Evolutionary conservation across 2,888 invertebrate species (phyloP).

Genomic region (Idaea straminata): DNA sequence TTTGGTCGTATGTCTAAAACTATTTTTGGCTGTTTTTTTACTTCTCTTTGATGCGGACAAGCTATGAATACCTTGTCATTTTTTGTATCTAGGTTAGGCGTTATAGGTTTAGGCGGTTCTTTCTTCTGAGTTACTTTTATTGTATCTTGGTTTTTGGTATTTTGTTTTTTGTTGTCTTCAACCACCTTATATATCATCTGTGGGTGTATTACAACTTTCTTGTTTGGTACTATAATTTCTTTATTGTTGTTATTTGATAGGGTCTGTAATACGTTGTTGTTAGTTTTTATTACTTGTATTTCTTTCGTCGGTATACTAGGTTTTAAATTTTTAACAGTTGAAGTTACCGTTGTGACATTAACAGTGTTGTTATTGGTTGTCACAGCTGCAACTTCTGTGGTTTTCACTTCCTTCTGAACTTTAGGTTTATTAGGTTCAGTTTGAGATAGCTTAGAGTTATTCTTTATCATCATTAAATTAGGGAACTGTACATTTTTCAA

Average conservation of each 20-base stretch:
- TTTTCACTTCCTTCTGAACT: conserved; percentile 52
- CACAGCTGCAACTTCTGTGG: conserved; percentile 19
- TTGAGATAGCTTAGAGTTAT: conserved; percentile 51
- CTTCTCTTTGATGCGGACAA: conserved; percentile 65
- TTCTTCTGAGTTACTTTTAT: conserved; percentile 46
- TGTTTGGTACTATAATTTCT: conserved; percentile 55
- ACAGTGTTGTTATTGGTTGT: conserved; percentile 17
- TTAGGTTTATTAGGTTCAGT: conserved; percentile 45
- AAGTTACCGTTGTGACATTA: conserved; percentile 22
- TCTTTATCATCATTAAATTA: conserved; percentile 74
- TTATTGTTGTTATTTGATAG: conserved; percentile 52
- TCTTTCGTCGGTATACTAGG: conserved; percentile 46
- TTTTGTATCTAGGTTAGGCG: conserved; percentile 52
- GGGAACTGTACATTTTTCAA: conserved; percentile 71
- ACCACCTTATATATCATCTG: conserved; percentile 69
- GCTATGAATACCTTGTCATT: conserved; percentile 63
- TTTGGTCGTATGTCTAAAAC: conserved; percentile 60
- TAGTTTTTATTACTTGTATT: conserved; percentile 55
- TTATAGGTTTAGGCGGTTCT: conserved; percentile 46
- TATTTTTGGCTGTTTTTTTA: conserved; percentile 63
- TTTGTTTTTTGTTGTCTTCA: conserved; percentile 45
- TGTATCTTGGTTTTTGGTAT: conserved; percentile 46
- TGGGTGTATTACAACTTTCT: conserved; percentile 61
- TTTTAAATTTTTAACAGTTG: conserved; percentile 34
- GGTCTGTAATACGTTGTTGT: conserved; percentile 54